phyloP scores from a whole-genome alignment of 53 echinoderm and acorn worm species.

The Hippasteria phrygiana region DNA sequence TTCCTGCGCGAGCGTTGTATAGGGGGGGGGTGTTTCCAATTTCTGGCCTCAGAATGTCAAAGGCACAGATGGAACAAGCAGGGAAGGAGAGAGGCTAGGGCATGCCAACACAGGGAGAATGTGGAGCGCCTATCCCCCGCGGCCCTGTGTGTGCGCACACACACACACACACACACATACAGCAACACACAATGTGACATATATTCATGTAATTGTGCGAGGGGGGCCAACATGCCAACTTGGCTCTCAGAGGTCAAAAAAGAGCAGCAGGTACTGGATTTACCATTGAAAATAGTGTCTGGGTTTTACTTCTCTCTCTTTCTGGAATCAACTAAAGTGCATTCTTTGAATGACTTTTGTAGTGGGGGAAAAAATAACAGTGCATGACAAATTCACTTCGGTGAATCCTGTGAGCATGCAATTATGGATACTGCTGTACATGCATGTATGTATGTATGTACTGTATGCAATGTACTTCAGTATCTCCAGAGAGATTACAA shows the following conservation, averaged over 20 bases:
- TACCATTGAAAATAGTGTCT: not conserved
- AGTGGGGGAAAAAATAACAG: no score
- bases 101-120: not conserved
- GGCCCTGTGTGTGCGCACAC: not conserved
- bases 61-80: no score
- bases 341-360: no score
- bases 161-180: not conserved
- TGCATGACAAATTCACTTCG: no score
- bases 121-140: not conserved
- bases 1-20: not conserved
- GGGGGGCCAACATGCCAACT: not conserved
- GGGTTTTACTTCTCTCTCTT: not conserved
- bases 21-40: not conserved
- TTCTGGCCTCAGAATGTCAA: no score
- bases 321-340: no score
- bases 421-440: no score
- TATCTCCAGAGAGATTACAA: no score
- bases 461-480: no score
- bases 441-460: no score
- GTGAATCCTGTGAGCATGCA: no score
- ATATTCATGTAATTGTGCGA: not conserved
- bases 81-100: no score
- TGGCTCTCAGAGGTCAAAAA: constrained; percentile 2
- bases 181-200: not conserved
- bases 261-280: not conserved